Evolutionary conservation across 37 sponge, comb jelly and placozoan genomes (phyloP), one percentile per base, ranked within the genome.

Genomic region (Lycopodina hypogea): DNA sequence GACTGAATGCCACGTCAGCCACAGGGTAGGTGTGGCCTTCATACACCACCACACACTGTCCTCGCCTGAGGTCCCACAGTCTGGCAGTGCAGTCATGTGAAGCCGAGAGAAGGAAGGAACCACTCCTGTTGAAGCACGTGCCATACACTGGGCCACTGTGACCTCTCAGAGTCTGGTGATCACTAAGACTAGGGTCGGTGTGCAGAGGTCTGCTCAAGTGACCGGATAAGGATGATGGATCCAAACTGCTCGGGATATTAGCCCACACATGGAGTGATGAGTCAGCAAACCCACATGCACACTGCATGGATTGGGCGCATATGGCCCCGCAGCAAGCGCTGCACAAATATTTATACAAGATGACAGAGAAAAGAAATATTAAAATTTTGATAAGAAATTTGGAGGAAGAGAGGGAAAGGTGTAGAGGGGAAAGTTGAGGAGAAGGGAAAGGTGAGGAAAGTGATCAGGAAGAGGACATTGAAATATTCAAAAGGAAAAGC

Each of bases 21-120:
- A 93, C 92, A 24, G 94, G 94, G 60, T 89, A 93, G 48, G 66
- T 64, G 68, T 93, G 94, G 23, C 94, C 94, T 53, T 41, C 37
- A 71, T 93, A 93, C 15, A 42, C 23, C 18, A 78, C 94, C 2
- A 69, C 56, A 78, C 71, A 77, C 2, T 28, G 11, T 1, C 28
- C 29, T 22, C 23, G 74, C 37, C n/a, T 29, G 2, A 61, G n/a
- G 66, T 90, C 79, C 94, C 94, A 93, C 3, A 93, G 80, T 65
- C 91, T 59, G 35, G 90, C 75, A 2, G 78, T 75, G 30, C 79
- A 76, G 67, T 93, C 94, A 42, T 87, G 91, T 12, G 91, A 90
- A 26, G 88, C 42, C 0, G 94, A 87, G 3, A 93, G 61, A 8
- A 93, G 77, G 56, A 56, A 79, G 39, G 68, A 77, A 1, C 85